Evolutionary conservation across 2,888 invertebrate genomes (phyloP), one percentile per base, ranked within the genome.

Genomic region (Nymphalis urticae): DNA sequence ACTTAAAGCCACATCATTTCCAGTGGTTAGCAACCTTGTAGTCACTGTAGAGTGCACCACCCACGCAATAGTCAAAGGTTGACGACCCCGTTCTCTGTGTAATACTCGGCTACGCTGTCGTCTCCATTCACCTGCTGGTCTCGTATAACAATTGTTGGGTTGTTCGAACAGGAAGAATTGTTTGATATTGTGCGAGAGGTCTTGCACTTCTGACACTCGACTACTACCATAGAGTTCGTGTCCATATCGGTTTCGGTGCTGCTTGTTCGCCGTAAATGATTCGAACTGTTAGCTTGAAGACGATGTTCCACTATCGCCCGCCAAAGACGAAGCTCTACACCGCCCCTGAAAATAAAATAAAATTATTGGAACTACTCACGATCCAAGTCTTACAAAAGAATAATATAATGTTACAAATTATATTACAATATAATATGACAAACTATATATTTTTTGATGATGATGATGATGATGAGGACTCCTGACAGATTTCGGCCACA

Each of bases 251-350:
- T 89, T 53, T 92, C 92, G 0, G 89, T 88, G 74, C 91, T 91
- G 79, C 92, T 90, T 0, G 88, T 80, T 21, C 92, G 84, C 0
- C 90, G 86, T 0, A 88, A 76, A 42, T 82, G 82, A 60, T 80
- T 76, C 2, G 83, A 72, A 7, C 69, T 72, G 21, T 79, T 80
- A 13, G 80, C 72, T 68, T 84, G 85, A 0, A 87, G 72, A 0
- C 95, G 92, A 80, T 95, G 94, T 56, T 95, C 94, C 69, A 94
- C 85, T 66, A 98, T 95, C 0, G 97, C 96, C 72, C 96, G 95
- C 98, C 98, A 98, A 72, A 98, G 91, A 66, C 96, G 94, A 60
- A 98, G 94, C 82, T 97, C 96, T 32, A 96, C 94, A 53, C 98
- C 98, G 64, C 97, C 96, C 82, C 96, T 97, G 89, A 69, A 78